A percentile compares a stretch with the other conserved stretches of the same genome.
phyloP scores from a whole-genome alignment of 1,140 invertebrate genomes.

The Ceratina calcarata region DNA sequence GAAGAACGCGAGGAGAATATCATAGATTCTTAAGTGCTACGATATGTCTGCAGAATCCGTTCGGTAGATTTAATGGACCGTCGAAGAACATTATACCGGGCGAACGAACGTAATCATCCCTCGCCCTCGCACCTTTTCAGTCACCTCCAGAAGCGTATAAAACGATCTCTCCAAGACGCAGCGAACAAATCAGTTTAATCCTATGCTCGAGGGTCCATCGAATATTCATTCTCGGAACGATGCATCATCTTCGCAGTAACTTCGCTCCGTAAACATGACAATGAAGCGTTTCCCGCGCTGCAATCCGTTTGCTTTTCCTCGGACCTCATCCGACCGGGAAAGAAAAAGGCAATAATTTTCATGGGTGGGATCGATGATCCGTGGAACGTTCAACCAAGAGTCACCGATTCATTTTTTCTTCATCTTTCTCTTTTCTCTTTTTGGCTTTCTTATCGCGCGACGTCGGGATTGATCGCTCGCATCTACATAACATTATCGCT shows the following conservation, averaged over 20 bases:
- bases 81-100: background rate
- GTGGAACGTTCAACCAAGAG: too few relatives aligned
- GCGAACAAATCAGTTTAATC: constrained; percentile 1
- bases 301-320: background rate
- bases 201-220: background rate
- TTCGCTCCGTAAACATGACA: background rate
- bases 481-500: constrained; percentile 53
- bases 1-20: background rate
- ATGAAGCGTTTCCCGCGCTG: background rate
- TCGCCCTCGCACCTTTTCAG: background rate
- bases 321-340: background rate
- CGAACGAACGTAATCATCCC: background rate
- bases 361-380: constrained; percentile 16
- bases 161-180: background rate
- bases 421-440: background rate
- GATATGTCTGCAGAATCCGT: background rate
- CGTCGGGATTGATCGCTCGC: constrained; percentile 43
- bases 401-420: constrained; percentile 18
- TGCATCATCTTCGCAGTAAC: background rate
- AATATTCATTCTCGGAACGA: background rate
- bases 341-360: constrained; percentile 14
- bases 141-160: too few relatives aligned
- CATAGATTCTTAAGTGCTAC: background rate
- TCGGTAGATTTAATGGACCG: constrained; percentile 7
- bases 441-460: constrained; percentile 31